These are phyloP conservation scores for Patiria miniata DNA, from an alignment of 35 echinoderm and acorn worm species.

Conservation along the genomic window DNA sequence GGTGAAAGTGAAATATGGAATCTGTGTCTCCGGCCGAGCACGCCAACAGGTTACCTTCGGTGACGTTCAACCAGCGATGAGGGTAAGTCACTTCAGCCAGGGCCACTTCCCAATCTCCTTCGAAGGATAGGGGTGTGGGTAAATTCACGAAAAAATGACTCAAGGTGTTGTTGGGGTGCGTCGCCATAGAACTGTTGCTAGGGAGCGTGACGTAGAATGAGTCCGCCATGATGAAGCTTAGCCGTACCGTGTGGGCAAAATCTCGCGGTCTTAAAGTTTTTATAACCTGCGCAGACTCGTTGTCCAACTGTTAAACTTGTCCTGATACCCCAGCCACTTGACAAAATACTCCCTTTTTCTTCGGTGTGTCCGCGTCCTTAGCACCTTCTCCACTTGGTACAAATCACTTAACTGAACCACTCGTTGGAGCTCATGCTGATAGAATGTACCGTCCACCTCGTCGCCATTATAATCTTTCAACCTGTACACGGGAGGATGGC, in stretches of 20 bases:
- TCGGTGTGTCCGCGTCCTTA: conserved; percentile 25
- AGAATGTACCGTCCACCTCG: conserved; percentile 66
- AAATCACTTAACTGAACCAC: conserved; percentile 15
- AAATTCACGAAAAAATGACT: conserved; percentile 27
- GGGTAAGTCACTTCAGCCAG: conserved; percentile 33
- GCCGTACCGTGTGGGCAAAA: background rate
- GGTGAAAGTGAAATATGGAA: too few relatives aligned
- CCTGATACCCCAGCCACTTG: conserved; percentile 74
- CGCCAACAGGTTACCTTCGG: background rate
- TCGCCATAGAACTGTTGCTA: conserved; percentile 47
- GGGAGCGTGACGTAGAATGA: conserved; percentile 55
- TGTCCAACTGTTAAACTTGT: conserved; percentile 81
- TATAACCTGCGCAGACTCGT: conserved; percentile 15
- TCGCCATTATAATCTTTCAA: conserved; percentile 71
- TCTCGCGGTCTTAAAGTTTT: background rate
- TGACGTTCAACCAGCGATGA: conserved; percentile 37
- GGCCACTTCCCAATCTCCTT: conserved; percentile 45
- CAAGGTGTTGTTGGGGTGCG: conserved; percentile 57
- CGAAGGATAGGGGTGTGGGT: conserved; percentile 24
- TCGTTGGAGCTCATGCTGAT: conserved; percentile 74
- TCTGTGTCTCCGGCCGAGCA: background rate
- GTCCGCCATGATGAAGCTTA: conserved; percentile 23
- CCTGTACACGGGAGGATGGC: conserved; percentile 59
- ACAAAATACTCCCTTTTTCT: conserved; percentile 76
- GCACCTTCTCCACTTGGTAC: conserved; percentile 76